Percentiles rank a stretch among this genome's conserved stretches.
Evolutionary conservation across 2,113 vertebrate species (phyloP).

Genomic region (Spea bombifrons): DNA sequence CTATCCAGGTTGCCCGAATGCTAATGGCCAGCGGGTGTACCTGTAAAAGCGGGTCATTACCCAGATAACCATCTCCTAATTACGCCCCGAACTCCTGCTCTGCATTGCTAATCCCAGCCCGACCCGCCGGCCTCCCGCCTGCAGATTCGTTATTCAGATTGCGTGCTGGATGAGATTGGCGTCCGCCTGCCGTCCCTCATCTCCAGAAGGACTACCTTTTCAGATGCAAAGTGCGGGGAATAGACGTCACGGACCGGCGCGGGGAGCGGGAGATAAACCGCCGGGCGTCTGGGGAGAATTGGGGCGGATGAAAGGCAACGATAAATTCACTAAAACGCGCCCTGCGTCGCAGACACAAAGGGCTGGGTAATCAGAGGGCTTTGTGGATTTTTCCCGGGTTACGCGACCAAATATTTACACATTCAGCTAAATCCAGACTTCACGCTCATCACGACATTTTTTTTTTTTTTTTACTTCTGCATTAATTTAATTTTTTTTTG

Average conservation of each 20-base stretch:
- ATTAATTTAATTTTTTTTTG: too few species aligned
- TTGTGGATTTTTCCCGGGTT: conserved; percentile 8
- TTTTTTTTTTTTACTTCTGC: too few species aligned
- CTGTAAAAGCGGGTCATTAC: too few species aligned
- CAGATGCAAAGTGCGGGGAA: conserved; percentile 25
- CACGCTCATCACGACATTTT: too few species aligned
- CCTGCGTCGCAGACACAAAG: conserved; percentile 25
- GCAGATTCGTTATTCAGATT: conserved; percentile 1
- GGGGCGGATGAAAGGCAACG: conserved; percentile 30
- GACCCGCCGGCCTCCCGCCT: too few species aligned
- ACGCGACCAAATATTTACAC: conserved; percentile 19
- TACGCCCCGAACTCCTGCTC: too few species aligned
- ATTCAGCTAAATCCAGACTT: not conserved
- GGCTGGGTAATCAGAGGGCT: conserved; percentile 1
- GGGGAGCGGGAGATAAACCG: conserved; percentile 17
- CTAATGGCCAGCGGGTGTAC: too few species aligned
- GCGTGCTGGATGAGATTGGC: conserved; percentile 20
- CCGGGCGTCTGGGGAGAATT: conserved; percentile 32
- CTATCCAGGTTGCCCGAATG: too few species aligned
- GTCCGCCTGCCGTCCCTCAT: conserved; percentile 10
- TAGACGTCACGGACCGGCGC: not conserved
- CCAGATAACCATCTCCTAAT: too few species aligned
- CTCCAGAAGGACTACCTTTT: conserved; percentile 15
- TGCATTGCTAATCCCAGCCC: too few species aligned
- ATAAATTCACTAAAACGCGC: conserved; percentile 22